Conservation (phyloP, 2,888 invertebrate species). For the Seira sanloemensis region DNA sequence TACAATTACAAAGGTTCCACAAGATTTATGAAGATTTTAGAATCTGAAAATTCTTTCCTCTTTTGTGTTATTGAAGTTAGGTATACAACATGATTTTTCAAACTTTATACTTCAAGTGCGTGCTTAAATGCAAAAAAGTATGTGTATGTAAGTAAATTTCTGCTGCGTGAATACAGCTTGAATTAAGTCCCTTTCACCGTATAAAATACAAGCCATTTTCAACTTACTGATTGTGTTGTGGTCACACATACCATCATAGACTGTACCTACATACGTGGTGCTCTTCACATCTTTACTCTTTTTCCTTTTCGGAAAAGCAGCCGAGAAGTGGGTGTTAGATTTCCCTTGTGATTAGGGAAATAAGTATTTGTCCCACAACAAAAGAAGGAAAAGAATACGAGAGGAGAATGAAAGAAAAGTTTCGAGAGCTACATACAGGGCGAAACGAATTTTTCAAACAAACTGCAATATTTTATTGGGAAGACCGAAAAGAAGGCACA, state of each 20-base stretch:
- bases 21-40: too few species aligned
- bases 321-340: conserved; percentile 58
- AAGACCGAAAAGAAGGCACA: conserved; percentile 33
- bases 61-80: too few species aligned
- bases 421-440: not conserved
- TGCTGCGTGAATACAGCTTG: too few species aligned
- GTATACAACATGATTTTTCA: too few species aligned
- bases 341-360: conserved; percentile 63
- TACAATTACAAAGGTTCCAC: too few species aligned
- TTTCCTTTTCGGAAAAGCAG: conserved; percentile 1
- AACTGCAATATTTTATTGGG: conserved; percentile 57
- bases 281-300: conserved; percentile 28
- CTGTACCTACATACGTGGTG: not conserved
- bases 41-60: too few species aligned
- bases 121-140: too few species aligned
- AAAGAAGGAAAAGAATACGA: conserved; percentile 27
- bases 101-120: too few species aligned
- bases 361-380: conserved; percentile 60
- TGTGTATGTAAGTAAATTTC: too few species aligned
- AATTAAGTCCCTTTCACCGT: too few species aligned
- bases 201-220: too few species aligned
- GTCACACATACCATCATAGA: not conserved
- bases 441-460: conserved; percentile 16
- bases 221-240: too few species aligned
- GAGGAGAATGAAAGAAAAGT: conserved; percentile 19